These are phyloP conservation scores for Gonocerus acuteangulatus DNA, from an alignment of 2,888 invertebrate genomes.

Conservation along the genomic window DNA sequence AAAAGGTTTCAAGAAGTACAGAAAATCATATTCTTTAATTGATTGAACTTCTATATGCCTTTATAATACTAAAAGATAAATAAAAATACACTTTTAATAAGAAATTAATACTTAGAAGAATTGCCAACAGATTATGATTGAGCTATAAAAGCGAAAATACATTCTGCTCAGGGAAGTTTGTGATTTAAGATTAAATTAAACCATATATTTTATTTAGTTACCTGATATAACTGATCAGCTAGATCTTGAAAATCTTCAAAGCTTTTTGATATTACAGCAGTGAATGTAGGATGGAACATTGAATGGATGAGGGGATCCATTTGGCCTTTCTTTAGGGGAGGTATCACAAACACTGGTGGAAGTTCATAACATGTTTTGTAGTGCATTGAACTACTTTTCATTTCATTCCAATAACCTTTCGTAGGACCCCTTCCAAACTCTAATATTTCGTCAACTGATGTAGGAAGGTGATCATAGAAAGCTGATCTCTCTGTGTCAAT, in stretches of 20 bases:
- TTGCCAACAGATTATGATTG: too few species aligned
- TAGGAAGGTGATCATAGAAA: background rate
- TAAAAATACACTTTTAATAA: too few species aligned
- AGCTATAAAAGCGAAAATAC: too few species aligned
- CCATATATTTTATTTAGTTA: background rate
- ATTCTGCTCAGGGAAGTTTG: too few species aligned
- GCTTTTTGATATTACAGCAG: background rate
- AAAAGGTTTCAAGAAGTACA: too few species aligned
- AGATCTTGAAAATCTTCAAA: background rate
- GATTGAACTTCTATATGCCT: too few species aligned
- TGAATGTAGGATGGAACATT: background rate
- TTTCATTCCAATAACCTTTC: background rate
- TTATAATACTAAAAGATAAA: too few species aligned
- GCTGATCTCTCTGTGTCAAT: background rate
- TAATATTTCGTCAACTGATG: background rate
- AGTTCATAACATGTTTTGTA: background rate
- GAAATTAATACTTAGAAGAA: too few species aligned
- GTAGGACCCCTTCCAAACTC: background rate
- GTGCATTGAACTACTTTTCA: background rate
- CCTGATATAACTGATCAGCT: background rate
- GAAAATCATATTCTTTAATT: too few species aligned
- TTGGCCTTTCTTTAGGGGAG: background rate
- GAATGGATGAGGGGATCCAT: background rate
- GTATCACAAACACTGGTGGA: background rate
- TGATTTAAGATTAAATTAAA: too few species aligned